Evolutionary conservation across 1,140 invertebrate species (phyloP), one percentile per base, ranked within the genome.

Genomic region (Aleiodes sp.): DNA sequence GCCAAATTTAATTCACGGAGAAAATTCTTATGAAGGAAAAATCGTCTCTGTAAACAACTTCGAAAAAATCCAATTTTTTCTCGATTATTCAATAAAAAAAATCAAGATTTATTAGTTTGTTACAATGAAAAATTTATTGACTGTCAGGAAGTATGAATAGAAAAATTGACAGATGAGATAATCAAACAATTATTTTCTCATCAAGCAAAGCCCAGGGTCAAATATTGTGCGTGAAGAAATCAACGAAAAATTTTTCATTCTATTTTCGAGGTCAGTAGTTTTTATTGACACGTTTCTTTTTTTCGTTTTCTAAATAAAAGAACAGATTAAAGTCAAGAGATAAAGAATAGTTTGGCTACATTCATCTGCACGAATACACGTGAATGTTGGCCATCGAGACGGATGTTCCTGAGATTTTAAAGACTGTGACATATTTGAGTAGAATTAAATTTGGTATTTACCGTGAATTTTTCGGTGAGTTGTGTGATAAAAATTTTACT

Each of bases 401-500:
- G n/a, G n/a, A n/a, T n/a, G n/a, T n/a, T n/a, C n/a, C n/a, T n/a
- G n/a, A n/a, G n/a, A n/a, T n/a, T n/a, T n/a, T n/a, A n/a, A n/a
- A n/a, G n/a, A n/a, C n/a, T n/a, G n/a, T n/a, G n/a, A n/a, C n/a
- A n/a, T n/a, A n/a, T n/a, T n/a, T n/a, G n/a, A n/a, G n/a, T n/a
- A n/a, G n/a, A n/a, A n/a, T n/a, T n/a, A n/a, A n/a, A n/a, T n/a
- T n/a, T n/a, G n/a, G n/a, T n/a, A n/a, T n/a, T n/a, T n/a, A n/a
- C n/a, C n/a, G n/a, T n/a, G n/a, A n/a, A n/a, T n/a, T n/a, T n/a
- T n/a, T n/a, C n/a, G n/a, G 52, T 52, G 39, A 41, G 31, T 37
- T 56, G 37, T 71, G 69, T 70, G 70, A 74, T 69, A 69, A 52
- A 70, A 56, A 73, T 43, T 61, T 71, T 43, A 74, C 33, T 6